Evolutionary conservation across 2,113 vertebrate genomes (phyloP).

Genomic region (Lathamus discolor): DNA sequence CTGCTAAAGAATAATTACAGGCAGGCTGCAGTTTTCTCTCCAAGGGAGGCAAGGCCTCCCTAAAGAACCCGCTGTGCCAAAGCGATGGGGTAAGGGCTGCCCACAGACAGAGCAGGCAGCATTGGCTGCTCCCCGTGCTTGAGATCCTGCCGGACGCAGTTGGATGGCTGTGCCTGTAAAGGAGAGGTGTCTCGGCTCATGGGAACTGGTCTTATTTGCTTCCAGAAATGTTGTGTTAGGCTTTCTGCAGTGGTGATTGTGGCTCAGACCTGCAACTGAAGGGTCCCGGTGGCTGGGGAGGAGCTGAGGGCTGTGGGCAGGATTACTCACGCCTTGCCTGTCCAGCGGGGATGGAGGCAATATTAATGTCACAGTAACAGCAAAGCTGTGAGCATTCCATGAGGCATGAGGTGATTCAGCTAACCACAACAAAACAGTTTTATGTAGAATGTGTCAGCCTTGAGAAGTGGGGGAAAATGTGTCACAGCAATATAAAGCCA

Average conservation of each 20-base stretch:
- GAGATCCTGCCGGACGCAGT: background rate
- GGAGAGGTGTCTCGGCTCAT: background rate
- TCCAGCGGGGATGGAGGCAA: background rate
- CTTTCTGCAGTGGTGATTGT: rapidly evolving
- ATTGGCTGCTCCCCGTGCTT: rapidly evolving
- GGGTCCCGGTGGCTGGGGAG: background rate
- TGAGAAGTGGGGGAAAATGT: background rate
- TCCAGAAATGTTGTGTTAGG: background rate
- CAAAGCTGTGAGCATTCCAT: rapidly evolving
- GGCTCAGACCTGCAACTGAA: background rate
- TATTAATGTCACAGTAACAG: background rate
- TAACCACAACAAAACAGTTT: background rate
- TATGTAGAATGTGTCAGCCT: background rate
- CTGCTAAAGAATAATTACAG: background rate
- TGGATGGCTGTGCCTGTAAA: rapidly evolving
- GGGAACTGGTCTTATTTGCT: background rate
- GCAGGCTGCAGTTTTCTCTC: background rate
- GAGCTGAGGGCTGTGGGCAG: background rate
- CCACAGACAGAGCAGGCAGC: background rate
- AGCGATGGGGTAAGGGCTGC: background rate
- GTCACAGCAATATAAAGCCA: background rate
- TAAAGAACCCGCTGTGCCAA: background rate
- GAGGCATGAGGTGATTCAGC: background rate
- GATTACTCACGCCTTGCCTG: rapidly evolving
- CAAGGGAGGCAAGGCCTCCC: background rate